A percentile compares a stretch with the other conserved stretches of the same genome.
Conservation (phyloP, 1,140 invertebrate species). For the Periplaneta americana region DNA sequence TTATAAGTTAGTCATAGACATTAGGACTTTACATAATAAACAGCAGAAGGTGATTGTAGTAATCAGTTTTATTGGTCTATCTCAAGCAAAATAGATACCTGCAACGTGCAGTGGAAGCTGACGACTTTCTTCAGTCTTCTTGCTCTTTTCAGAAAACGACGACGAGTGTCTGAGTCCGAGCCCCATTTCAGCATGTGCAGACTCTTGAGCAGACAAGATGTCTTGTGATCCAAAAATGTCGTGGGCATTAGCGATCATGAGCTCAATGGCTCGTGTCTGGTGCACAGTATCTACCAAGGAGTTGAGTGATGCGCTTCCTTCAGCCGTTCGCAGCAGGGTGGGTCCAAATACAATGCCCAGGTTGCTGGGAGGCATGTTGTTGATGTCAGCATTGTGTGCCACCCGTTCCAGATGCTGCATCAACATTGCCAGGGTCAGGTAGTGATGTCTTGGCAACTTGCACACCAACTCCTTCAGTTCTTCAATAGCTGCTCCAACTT, state of each 20-base stretch:
- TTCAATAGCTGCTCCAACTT: background rate
- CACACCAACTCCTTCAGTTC: slow-evolving; percentile 36
- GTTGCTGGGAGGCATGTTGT: slow-evolving; percentile 54
- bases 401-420: slow-evolving; percentile 47
- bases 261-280: slow-evolving; percentile 48
- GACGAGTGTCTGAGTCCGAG: background rate
- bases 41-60: too few species aligned
- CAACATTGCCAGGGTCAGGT: slow-evolving; percentile 40
- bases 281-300: slow-evolving; percentile 51
- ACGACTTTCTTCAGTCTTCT: background rate
- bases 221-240: slow-evolving; percentile 21
- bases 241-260: slow-evolving; percentile 43
- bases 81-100: too few species aligned
- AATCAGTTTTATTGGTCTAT: too few species aligned
- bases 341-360: slow-evolving; percentile 57
- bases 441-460: slow-evolving; percentile 42
- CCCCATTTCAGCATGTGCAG: background rate
- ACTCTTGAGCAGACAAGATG: background rate
- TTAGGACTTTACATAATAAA: too few species aligned
- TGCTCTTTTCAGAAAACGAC: too few species aligned
- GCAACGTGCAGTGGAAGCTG: too few species aligned
- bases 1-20: too few species aligned
- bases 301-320: slow-evolving; percentile 44
- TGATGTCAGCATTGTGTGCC: slow-evolving; percentile 33
- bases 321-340: slow-evolving; percentile 46